Evolutionary conservation across 2,888 invertebrate genomes (phyloP).

Genomic region (Steinernema scapterisci): DNA sequence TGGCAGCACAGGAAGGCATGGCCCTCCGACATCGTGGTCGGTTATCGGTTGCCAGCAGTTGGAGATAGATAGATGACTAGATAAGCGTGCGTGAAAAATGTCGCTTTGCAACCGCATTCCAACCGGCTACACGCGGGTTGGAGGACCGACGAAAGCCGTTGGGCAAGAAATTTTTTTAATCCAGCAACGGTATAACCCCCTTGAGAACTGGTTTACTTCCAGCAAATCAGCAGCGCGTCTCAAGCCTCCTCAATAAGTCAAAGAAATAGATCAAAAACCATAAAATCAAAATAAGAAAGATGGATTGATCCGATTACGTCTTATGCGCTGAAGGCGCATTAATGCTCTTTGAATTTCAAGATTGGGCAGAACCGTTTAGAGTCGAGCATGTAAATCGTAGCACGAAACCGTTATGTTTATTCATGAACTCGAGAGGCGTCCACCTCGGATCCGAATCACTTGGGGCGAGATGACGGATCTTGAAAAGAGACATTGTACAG

Average conservation of each 20-base stretch:
- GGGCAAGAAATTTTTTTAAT: conserved; percentile 18
- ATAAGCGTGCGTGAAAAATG: conserved; percentile 30
- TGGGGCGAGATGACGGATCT: too few relatives aligned
- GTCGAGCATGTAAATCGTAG: too few relatives aligned
- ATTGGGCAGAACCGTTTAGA: too few relatives aligned
- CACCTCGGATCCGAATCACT: too few relatives aligned
- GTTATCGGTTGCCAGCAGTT: conserved; percentile 12
- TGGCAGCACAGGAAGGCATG: conserved; percentile 19
- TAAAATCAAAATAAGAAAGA: too few relatives aligned
- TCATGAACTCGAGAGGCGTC: too few relatives aligned
- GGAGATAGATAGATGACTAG: conserved; percentile 28
- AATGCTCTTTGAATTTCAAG: too few relatives aligned
- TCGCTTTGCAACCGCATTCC: conserved; percentile 30
- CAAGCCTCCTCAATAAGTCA: background rate
- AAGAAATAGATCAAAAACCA: too few relatives aligned
- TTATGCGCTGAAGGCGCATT: background rate
- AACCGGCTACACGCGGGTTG: conserved; percentile 21
- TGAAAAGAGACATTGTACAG: too few relatives aligned
- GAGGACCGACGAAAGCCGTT: background rate
- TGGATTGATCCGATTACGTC: background rate
- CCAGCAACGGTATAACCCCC: conserved; percentile 23
- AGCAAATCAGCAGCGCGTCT: background rate
- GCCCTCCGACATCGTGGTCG: conserved; percentile 6
- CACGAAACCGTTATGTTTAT: too few relatives aligned
- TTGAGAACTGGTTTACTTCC: conserved; percentile 9